Evolutionary conservation across 2,797 vertebrate species (phyloP).

Genomic region (Neosilurus hyrtlii): DNA sequence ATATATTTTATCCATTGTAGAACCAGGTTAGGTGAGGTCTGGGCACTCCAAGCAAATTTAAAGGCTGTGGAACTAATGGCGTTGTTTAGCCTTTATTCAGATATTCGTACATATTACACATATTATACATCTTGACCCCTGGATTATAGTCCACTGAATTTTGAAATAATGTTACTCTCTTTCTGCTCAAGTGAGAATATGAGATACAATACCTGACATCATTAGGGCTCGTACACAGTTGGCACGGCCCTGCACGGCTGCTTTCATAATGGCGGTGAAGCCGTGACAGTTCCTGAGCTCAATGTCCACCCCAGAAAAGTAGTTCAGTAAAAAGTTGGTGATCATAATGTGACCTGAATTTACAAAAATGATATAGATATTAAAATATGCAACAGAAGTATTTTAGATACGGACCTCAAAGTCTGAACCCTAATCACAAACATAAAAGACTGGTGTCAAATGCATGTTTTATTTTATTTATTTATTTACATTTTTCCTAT

Average conservation of each 20-base stretch:
- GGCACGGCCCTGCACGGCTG: constrained; percentile 88
- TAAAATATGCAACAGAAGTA: neutral
- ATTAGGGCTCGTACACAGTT: constrained; percentile 86
- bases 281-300: constrained; percentile 91
- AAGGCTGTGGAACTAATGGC: too few species aligned
- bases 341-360: constrained; percentile 82
- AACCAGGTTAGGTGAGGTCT: too few species aligned
- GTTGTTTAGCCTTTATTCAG: too few species aligned
- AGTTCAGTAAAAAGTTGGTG: constrained; percentile 88
- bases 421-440: neutral
- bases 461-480: too few species aligned
- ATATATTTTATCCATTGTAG: too few species aligned
- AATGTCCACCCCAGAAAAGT: constrained; percentile 88
- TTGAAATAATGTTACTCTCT: neutral
- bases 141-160: neutral
- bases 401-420: neutral
- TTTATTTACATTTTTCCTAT: neutral
- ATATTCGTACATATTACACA: too few species aligned
- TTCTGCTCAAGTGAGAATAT: neutral
- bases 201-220: constrained; percentile 78
- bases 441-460: too few species aligned
- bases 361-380: neutral
- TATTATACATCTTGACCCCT: neutral
- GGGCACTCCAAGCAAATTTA: too few species aligned
- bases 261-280: constrained; percentile 95